A percentile compares a stretch with the other conserved stretches of the same genome.
Conservation (phyloP, 2,113 vertebrate genomes). For the Crotalus helleri region DNA sequence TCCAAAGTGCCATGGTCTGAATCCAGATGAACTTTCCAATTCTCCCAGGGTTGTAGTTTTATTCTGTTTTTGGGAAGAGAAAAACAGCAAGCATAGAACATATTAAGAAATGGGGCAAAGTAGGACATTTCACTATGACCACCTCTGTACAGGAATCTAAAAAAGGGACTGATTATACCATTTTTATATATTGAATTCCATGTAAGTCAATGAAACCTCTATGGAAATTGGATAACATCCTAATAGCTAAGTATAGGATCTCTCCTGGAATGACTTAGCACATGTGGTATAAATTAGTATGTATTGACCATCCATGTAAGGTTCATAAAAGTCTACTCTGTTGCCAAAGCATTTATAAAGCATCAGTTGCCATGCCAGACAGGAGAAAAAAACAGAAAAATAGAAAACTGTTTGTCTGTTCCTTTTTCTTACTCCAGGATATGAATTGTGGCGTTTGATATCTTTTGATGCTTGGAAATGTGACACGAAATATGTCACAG, state of each 20-base stretch:
- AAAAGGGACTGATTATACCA: background rate
- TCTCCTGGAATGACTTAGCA: background rate
- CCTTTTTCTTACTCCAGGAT: background rate
- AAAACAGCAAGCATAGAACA: background rate
- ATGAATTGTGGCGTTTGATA: background rate
- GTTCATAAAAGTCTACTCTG: background rate
- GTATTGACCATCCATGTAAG: too few relatives aligned
- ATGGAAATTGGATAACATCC: background rate
- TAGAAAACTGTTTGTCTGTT: background rate
- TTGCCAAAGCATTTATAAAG: background rate
- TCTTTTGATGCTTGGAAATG: background rate
- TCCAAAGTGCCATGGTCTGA: constrained; percentile 12
- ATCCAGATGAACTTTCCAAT: constrained; percentile 18
- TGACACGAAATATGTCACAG: background rate
- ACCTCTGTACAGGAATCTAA: background rate
- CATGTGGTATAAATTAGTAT: background rate
- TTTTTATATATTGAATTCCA: background rate
- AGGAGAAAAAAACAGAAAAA: background rate
- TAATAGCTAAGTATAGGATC: background rate
- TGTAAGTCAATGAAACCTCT: background rate
- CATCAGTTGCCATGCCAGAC: background rate
- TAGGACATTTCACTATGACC: background rate
- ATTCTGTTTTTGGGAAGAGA: background rate
- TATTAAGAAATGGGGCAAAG: background rate
- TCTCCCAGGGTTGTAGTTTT: constrained; percentile 10